Evolutionary conservation across 2,113 vertebrate species (phyloP).

Genomic region (Oxygymnocypris stewartii): DNA sequence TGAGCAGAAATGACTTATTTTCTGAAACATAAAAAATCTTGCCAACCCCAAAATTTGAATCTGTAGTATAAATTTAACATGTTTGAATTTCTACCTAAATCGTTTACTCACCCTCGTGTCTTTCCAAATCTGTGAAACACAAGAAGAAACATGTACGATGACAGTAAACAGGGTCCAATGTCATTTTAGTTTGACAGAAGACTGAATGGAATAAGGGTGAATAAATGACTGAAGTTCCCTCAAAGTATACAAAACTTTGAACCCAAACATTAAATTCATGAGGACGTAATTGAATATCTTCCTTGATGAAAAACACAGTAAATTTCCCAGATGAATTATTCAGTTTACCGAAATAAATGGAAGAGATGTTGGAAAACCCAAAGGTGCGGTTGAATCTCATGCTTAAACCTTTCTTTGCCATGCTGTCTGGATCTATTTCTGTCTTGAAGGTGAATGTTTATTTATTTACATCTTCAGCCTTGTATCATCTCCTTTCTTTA

Average conservation of each 20-base stretch:
- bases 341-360: conserved; percentile 76
- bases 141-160: not conserved
- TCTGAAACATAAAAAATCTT: not conserved
- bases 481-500: not conserved
- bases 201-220: not conserved
- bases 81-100: not conserved
- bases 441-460: not conserved
- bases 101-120: not conserved
- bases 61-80: not conserved
- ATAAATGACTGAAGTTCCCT: not conserved
- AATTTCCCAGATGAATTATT: conserved; percentile 73
- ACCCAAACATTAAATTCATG: conserved; percentile 55
- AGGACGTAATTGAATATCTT: conserved; percentile 53
- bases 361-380: conserved; percentile 72
- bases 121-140: not conserved
- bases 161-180: not conserved
- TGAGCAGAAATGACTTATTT: not conserved
- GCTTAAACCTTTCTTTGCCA: not conserved
- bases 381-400: conserved; percentile 56
- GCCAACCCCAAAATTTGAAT: not conserved
- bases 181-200: not conserved
- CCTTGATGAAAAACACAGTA: conserved; percentile 65
- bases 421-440: not conserved
- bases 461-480: not conserved
- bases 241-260: conserved; percentile 57